Evolutionary conservation across 1,140 invertebrate genomes (phyloP), one percentile per base, ranked within the genome.

Genomic region (Hylaeus volcanicus): DNA sequence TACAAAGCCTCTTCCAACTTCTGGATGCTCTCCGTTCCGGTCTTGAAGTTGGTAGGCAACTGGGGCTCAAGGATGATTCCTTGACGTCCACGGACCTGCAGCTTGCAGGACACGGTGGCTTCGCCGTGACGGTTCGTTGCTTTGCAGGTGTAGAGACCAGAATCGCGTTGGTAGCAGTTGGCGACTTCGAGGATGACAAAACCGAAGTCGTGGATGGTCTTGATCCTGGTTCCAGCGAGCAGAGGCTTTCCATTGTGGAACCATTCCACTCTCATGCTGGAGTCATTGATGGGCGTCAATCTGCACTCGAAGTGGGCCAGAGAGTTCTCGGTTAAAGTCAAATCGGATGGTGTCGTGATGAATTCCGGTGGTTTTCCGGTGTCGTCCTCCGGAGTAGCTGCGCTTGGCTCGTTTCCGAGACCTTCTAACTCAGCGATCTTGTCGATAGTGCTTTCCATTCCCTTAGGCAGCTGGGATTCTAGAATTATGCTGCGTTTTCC

Each of bases 201-300:
- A 48, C 98, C 98, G 93, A 98, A 98, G 89, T 99, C 98, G 86
- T 98, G 98, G 77, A 98, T 98, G 0, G 97, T 98, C 90, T 98
- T 98, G 74, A 98, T 96, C 91, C 97, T 95, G 9, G 97, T 98
- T 66, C 97, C 98, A 80, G 97, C 96, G 87, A 96, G 95, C 64
- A 99, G 94, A 11, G 97, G 95, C 94, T 98, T 98, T 53, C 98
- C 98, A 92, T 99, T 98, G 86, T 99, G 98, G 95, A 96, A 99
- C 98, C 98, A 99, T 93, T 99, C 98, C 15, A 99, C 97, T 84
- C 96, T 95, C 96, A 99, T 97, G 77, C 96, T 97, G 1, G 97
- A 96, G 93, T 99, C 98, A 88, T 98, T 97, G 9, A 98, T 95
- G n/a, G 98, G 98, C 74, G 96, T 95, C 39, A 99, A 93, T 60